A percentile compares a stretch with the other conserved stretches of the same genome.
Conservation (phyloP, 2,888 invertebrate genomes). For the Drosophila nr. medialis region DNA sequence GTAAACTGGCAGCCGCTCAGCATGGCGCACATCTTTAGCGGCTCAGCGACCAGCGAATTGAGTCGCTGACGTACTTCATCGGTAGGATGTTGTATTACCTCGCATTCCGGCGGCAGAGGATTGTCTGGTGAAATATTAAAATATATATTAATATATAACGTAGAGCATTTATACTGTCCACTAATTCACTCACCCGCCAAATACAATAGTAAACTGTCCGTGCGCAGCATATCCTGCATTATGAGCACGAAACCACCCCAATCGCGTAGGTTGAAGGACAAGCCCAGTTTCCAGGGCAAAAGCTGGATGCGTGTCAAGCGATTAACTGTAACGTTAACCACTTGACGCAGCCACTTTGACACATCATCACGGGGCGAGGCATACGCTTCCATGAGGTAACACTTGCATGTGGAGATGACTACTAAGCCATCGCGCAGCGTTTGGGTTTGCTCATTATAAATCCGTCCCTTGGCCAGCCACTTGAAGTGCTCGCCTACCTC, state of each 20-base stretch:
- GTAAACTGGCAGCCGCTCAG: conserved; percentile 84
- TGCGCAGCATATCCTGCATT: conserved; percentile 86
- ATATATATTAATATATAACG: background rate
- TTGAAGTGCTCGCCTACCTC: conserved; percentile 86
- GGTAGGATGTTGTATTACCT: conserved; percentile 82
- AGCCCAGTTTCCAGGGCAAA: conserved; percentile 87
- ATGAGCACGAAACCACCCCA: conserved; percentile 83
- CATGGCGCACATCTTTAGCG: conserved; percentile 84
- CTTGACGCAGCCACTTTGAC: conserved; percentile 86
- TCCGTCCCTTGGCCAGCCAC: conserved; percentile 85
- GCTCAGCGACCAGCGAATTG: conserved; percentile 69
- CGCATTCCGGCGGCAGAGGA: conserved; percentile 84
- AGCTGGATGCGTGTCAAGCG: conserved; percentile 85
- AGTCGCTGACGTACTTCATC: conserved; percentile 82
- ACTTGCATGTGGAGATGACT: conserved; percentile 86
- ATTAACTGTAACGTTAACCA: conserved; percentile 85
- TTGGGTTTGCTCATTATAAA: conserved; percentile 84
- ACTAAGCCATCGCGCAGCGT: conserved; percentile 85
- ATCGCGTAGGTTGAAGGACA: conserved; percentile 85
- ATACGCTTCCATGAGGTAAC: conserved; percentile 86
- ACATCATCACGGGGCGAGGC: conserved; percentile 86
- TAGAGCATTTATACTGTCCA: background rate
- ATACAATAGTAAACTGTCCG: conserved; percentile 85
- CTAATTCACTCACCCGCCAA: conserved; percentile 83
- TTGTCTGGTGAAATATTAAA: conserved; percentile 25